Evolutionary conservation across 2,888 invertebrate species (phyloP).

Genomic region (Phyllotreta striolata): DNA sequence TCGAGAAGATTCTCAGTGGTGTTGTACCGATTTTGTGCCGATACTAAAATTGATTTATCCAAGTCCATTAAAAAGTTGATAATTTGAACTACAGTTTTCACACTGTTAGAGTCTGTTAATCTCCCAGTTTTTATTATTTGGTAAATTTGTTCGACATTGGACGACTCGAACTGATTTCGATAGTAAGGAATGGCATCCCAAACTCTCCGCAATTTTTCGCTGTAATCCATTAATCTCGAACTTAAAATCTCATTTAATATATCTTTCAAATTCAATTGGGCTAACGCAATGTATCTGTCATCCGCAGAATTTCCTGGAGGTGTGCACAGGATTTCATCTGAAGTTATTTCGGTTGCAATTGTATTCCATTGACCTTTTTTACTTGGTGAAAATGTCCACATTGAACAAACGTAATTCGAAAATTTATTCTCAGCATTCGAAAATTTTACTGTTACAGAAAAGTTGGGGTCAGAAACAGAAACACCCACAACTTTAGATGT

Average conservation of each 20-base stretch:
- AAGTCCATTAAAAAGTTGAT: constrained; percentile 60
- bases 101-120: constrained; percentile 47
- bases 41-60: constrained; percentile 35
- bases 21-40: constrained; percentile 41
- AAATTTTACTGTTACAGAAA: neutral
- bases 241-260: constrained; percentile 16
- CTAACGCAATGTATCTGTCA: constrained; percentile 12
- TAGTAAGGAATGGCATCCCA: neutral
- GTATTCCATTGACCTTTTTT: constrained; percentile 2
- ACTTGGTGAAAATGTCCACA: too few species aligned
- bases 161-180: constrained; percentile 22
- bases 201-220: too few species aligned
- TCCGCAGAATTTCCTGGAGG: neutral
- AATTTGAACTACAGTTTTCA: constrained; percentile 57
- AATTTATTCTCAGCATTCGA: neutral
- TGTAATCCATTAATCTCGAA: too few species aligned
- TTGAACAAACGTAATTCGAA: too few species aligned
- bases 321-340: too few species aligned
- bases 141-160: constrained; percentile 44
- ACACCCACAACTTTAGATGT: constrained; percentile 6
- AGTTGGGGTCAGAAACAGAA: neutral
- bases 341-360: neutral
- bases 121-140: constrained; percentile 37
- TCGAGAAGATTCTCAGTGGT: constrained; percentile 44
- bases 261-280: constrained; percentile 8